These are phyloP conservation scores for Gonatopus flavifemur DNA, from an alignment of 1,140 invertebrate species.

Conservation along the genomic window DNA sequence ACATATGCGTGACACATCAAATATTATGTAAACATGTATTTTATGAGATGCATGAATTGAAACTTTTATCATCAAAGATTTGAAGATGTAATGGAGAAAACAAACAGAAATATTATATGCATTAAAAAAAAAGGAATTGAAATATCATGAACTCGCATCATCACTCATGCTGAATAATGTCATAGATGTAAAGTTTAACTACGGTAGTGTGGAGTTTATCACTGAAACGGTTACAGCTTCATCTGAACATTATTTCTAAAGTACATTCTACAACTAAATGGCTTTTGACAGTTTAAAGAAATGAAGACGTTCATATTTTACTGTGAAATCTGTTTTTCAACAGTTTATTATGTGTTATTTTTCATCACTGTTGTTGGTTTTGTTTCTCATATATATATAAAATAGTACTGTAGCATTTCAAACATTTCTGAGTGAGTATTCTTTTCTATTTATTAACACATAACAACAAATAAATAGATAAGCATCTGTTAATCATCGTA, in stretches of 20 bases:
- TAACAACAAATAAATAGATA: conserved; percentile 58
- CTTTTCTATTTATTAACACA: conserved; percentile 41
- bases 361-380: too few species aligned
- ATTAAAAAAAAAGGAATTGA: too few species aligned
- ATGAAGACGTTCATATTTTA: too few species aligned
- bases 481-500: conserved; percentile 52
- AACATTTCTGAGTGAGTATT: conserved; percentile 16
- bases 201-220: conserved; percentile 48
- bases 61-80: background rate
- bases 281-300: too few species aligned
- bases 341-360: conserved; percentile 40
- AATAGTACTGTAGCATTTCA: conserved; percentile 47
- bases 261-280: too few species aligned
- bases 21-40: conserved; percentile 3
- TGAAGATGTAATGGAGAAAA: background rate
- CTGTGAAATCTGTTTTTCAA: conserved; percentile 34
- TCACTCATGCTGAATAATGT: conserved; percentile 39
- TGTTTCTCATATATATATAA: conserved; percentile 45
- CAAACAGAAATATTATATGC: background rate
- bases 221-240: too few species aligned
- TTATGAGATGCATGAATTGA: conserved; percentile 7
- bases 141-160: too few species aligned
- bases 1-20: too few species aligned
- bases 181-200: conserved; percentile 42
- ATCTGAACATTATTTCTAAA: too few species aligned